Base-by-base conservation (phyloP, 2,797 vertebrate species). In the Anomalospiza imberbis region DNA sequence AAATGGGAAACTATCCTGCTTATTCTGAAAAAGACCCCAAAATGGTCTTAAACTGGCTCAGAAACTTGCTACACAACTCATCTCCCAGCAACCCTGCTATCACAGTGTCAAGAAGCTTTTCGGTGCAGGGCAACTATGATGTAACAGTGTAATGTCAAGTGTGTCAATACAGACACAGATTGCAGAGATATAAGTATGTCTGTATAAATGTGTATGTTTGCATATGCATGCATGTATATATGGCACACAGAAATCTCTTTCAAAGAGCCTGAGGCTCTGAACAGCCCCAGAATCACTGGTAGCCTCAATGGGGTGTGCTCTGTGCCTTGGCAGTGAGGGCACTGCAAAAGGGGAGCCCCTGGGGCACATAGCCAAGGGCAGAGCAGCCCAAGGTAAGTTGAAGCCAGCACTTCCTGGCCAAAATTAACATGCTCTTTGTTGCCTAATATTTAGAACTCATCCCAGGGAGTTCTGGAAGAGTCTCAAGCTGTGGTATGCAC, bases 61-160 rank as follows among this genome's bases (percentile, higher is more conserved):
- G 44, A 58, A 94, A 81, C 13, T 13, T 91, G 36, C 18, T 44
- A n/a, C 1, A 2, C 38, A 79, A 32, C 40, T 72, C 36, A 36
- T 28, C 8, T 67, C 31, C 26, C 6, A 4, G 24, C 32, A 42
- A 22, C 2, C 3, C 29, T 45, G 20, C 51, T 65, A 11, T 75
- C 47, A 38, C 28, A 22, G 31, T 51, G 81, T 51, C 50, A 54
- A 44, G 45, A 58, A 62, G 13, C 12, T 44, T 67, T 77, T 44
- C 17, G 36, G 26, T 50, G 44, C 17, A 20, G 61, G 88, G 34
- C 50, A 55, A 1, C 12, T 20, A 4, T 29, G 18, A 47, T 15
- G 29, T 31, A 17, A 1, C 2, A n/a, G 60, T 34, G 18, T 7
- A 9, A 51, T 20, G 28, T 16, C 15, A 1, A 0, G 0, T 13